phyloP scores from a whole-genome alignment of 2,888 invertebrate species.

The Pseudococcus jackbeardsleyi region DNA sequence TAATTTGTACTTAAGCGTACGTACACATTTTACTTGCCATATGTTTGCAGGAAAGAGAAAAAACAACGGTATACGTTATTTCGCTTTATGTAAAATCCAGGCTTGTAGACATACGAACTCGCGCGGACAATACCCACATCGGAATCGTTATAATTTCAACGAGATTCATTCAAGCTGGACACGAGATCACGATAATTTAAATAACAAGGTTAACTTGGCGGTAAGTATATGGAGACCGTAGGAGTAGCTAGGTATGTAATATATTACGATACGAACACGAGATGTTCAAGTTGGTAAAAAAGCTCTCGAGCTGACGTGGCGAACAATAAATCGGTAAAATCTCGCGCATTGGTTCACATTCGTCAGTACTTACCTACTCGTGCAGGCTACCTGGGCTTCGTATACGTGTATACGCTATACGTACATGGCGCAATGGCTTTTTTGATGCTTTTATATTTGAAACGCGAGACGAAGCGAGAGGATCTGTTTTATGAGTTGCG shows the following conservation, averaged over 20 bases:
- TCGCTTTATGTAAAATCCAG: not conserved
- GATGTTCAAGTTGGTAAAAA: slow-evolving; percentile 1
- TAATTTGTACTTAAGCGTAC: not conserved
- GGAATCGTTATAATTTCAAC: not conserved
- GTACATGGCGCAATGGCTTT: not conserved
- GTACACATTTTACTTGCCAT: not conserved
- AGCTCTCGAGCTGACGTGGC: not conserved
- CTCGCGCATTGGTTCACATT: not conserved
- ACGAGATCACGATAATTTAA: slow-evolving; percentile 16
- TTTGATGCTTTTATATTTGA: slow-evolving; percentile 23
- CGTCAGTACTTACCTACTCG: not conserved
- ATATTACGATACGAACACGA: not conserved
- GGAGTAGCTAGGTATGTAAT: too few species aligned
- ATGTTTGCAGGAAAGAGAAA: not conserved
- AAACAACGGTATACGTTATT: not conserved
- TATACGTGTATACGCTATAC: too few species aligned
- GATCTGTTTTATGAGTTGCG: slow-evolving; percentile 48
- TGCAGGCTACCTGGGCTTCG: not conserved
- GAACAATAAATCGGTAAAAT: slow-evolving; percentile 41
- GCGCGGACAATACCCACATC: not conserved
- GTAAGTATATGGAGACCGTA: too few species aligned
- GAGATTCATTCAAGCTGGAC: not conserved
- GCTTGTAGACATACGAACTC: not conserved
- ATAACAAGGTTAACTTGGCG: not conserved
- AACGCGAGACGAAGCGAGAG: slow-evolving; percentile 34